phyloP scores from a whole-genome alignment of 2,888 invertebrate species.

The Dorcus parallelipipedus region DNA sequence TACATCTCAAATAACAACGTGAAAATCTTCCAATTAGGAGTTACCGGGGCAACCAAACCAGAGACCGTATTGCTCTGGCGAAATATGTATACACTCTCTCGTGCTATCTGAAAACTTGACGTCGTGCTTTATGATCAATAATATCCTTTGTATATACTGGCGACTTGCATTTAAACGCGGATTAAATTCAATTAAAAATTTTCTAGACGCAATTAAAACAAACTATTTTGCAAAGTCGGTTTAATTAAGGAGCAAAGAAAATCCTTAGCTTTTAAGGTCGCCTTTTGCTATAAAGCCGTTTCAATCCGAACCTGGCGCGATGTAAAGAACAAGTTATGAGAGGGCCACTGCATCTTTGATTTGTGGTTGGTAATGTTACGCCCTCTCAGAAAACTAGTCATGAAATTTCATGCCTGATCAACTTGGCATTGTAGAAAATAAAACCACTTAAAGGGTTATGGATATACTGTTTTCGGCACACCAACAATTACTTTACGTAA shows the following conservation, averaged over 20 bases:
- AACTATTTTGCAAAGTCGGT: too few species aligned
- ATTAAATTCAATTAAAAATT: too few species aligned
- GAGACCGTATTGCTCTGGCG: conserved; percentile 8
- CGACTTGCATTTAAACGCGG: too few species aligned
- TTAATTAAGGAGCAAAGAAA: too few species aligned
- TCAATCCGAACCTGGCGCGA: conserved; percentile 29
- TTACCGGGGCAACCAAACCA: conserved; percentile 39
- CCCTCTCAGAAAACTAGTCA: conserved; percentile 37
- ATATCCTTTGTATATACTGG: neutral
- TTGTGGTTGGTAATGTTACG: conserved; percentile 46
- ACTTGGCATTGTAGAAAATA: conserved; percentile 29
- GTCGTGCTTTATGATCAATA: conserved; percentile 1
- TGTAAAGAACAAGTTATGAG: conserved; percentile 42
- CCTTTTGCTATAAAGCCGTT: neutral
- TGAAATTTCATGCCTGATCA: conserved; percentile 38
- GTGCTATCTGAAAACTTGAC: neutral
- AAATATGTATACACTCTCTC: conserved; percentile 4
- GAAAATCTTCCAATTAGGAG: conserved; percentile 44
- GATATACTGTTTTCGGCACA: conserved; percentile 12
- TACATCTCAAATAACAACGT: conserved; percentile 41
- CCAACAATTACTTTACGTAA: conserved; percentile 11
- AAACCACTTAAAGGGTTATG: conserved; percentile 25
- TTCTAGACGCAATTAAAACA: too few species aligned
- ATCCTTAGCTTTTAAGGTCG: too few species aligned
- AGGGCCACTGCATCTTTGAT: conserved; percentile 45